Conservation (phyloP, 2,113 vertebrate genomes). For the Lampris incognitus region DNA sequence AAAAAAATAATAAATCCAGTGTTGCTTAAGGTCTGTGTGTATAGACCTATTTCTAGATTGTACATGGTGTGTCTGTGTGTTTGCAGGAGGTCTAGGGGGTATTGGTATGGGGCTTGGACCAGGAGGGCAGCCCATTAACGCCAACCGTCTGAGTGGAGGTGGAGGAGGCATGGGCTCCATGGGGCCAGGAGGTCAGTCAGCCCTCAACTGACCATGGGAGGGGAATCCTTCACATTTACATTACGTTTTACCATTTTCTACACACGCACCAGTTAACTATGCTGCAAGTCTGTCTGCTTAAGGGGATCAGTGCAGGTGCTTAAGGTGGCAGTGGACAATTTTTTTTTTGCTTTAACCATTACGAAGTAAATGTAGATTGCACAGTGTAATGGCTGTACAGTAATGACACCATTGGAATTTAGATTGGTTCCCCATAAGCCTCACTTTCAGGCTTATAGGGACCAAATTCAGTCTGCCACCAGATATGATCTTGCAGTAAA, state of each 20-base stretch:
- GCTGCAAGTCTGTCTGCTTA: background rate
- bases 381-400: too few relatives aligned
- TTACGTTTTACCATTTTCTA: background rate
- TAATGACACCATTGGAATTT: too few relatives aligned
- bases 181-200: slow-evolving; percentile 89
- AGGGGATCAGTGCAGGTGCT: background rate
- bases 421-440: too few relatives aligned
- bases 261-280: background rate
- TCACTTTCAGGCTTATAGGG: too few relatives aligned
- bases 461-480: too few relatives aligned
- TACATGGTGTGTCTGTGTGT: background rate
- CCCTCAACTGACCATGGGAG: background rate
- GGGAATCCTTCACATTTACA: background rate
- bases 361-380: too few relatives aligned
- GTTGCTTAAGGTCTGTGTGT: too few relatives aligned
- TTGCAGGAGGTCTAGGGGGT: slow-evolving; percentile 93
- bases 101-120: slow-evolving; percentile 98
- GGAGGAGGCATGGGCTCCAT: slow-evolving; percentile 88
- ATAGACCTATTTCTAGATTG: too few relatives aligned
- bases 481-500: too few relatives aligned
- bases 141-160: slow-evolving; percentile 88
- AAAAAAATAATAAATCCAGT: too few relatives aligned
- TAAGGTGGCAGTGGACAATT: background rate
- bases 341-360: too few relatives aligned
- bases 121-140: slow-evolving; percentile 95